These are phyloP conservation scores for Manis pentadactyla DNA, from an alignment of 2,797 vertebrate species.

Conservation along the genomic window DNA sequence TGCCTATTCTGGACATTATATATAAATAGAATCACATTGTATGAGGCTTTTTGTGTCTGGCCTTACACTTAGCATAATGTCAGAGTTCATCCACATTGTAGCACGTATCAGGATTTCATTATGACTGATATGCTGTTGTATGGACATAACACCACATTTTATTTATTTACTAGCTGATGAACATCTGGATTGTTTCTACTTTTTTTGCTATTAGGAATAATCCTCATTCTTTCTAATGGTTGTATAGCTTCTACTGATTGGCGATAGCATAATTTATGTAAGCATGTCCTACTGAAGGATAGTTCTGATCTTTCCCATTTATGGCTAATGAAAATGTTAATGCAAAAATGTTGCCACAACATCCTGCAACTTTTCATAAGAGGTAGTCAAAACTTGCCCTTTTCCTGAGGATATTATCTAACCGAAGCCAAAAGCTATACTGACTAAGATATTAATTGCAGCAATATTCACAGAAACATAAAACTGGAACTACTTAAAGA, in stretches of 20 bases:
- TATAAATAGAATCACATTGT: neutral
- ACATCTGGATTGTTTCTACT: neutral
- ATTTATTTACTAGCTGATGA: neutral
- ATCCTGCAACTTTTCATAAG: slow-evolving; percentile 8
- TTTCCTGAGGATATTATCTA: slow-evolving; percentile 67
- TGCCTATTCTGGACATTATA: neutral
- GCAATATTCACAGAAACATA: slow-evolving; percentile 21
- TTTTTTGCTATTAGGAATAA: neutral
- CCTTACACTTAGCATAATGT: neutral
- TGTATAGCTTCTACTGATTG: neutral
- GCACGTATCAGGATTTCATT: neutral
- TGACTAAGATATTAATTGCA: slow-evolving; percentile 38
- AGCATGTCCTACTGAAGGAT: neutral
- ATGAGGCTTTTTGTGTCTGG: neutral
- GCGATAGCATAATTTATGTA: neutral
- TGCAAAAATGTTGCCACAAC: neutral
- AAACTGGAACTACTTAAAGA: slow-evolving; percentile 33
- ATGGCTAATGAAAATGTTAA: neutral
- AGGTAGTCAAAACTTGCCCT: slow-evolving; percentile 1
- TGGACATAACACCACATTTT: neutral
- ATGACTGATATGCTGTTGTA: neutral
- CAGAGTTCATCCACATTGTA: neutral
- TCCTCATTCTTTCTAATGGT: neutral
- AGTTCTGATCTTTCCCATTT: neutral
- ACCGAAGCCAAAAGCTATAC: neutral